Evolutionary conservation across 2,888 invertebrate genomes (phyloP).

Genomic region (Ectemnius cavifrons): DNA sequence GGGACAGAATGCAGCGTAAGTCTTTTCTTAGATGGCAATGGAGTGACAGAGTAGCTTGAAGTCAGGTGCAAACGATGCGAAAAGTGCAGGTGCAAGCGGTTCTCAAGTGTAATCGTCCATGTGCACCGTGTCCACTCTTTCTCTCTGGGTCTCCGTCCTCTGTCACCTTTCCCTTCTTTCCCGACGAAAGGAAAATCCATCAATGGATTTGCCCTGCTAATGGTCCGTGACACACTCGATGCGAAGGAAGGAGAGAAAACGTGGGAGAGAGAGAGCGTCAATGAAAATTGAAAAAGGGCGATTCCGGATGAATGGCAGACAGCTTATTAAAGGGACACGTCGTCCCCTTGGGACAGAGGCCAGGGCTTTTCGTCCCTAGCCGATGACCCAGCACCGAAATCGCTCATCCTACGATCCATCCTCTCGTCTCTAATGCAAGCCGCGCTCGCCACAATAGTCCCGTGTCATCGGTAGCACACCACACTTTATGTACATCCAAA

Average conservation of each 20-base stretch:
- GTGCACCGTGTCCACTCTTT: slow-evolving; percentile 18
- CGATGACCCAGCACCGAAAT: slow-evolving; percentile 57
- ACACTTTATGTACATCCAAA: not conserved
- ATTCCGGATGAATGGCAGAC: slow-evolving; percentile 60
- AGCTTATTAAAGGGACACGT: slow-evolving; percentile 57
- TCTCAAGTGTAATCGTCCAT: slow-evolving; percentile 7
- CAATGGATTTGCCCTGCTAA: slow-evolving; percentile 61
- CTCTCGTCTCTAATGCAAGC: not conserved
- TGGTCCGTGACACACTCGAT: slow-evolving; percentile 54
- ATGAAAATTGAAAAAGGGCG: slow-evolving; percentile 64
- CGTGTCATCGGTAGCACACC: slow-evolving; percentile 8
- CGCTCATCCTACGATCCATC: not conserved
- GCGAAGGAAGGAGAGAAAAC: too few relatives aligned
- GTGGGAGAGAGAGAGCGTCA: slow-evolving; percentile 43
- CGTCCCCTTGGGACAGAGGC: slow-evolving; percentile 49
- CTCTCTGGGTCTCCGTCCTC: too few relatives aligned
- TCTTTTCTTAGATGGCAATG: too few relatives aligned
- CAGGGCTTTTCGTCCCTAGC: slow-evolving; percentile 47
- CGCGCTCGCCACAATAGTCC: not conserved
- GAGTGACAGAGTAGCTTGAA: too few relatives aligned
- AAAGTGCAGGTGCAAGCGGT: slow-evolving; percentile 34
- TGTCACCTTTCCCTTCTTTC: slow-evolving; percentile 19
- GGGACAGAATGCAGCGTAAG: too few relatives aligned
- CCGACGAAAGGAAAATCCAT: slow-evolving; percentile 45
- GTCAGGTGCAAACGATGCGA: slow-evolving; percentile 13